phyloP scores from a whole-genome alignment of 92 coral and sea anemone species.

The Porites lobata region DNA sequence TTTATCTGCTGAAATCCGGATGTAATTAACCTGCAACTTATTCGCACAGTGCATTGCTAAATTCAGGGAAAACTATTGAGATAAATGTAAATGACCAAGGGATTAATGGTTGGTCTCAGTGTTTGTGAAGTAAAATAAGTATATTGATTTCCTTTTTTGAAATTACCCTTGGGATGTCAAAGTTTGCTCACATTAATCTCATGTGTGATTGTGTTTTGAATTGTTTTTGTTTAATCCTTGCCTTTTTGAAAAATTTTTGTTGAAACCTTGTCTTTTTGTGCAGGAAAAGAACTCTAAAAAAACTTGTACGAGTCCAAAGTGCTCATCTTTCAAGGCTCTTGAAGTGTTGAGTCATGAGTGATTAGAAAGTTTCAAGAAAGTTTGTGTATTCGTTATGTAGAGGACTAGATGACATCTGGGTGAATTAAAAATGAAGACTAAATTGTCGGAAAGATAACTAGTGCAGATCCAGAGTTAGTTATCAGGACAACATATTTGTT shows the following conservation, averaged over 20 bases:
- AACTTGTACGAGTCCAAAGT: constrained; percentile 17
- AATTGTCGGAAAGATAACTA: too few species aligned
- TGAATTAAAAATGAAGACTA: too few species aligned
- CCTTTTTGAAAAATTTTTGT: background rate
- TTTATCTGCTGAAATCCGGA: background rate
- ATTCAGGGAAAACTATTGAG: background rate
- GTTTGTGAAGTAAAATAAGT: too few species aligned
- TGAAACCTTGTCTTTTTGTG: background rate
- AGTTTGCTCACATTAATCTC: background rate
- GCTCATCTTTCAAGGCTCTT: background rate
- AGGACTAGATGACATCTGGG: too few species aligned
- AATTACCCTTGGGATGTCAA: background rate
- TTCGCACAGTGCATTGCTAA: background rate
- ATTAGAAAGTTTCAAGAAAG: too few species aligned
- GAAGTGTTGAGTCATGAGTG: too few species aligned
- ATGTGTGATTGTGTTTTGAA: background rate
- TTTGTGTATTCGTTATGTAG: too few species aligned
- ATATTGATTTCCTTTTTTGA: too few species aligned
- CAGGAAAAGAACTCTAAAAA: background rate
- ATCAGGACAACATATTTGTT: too few species aligned
- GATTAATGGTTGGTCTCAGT: too few species aligned
- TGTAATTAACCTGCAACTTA: background rate
- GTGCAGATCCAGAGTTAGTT: too few species aligned
- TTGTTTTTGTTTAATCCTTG: too few species aligned
- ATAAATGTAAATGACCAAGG: background rate